Percentiles rank a stretch among this genome's conserved stretches.
Evolutionary conservation across 1,140 invertebrate species (phyloP).

Genomic region (Bombus turneri): DNA sequence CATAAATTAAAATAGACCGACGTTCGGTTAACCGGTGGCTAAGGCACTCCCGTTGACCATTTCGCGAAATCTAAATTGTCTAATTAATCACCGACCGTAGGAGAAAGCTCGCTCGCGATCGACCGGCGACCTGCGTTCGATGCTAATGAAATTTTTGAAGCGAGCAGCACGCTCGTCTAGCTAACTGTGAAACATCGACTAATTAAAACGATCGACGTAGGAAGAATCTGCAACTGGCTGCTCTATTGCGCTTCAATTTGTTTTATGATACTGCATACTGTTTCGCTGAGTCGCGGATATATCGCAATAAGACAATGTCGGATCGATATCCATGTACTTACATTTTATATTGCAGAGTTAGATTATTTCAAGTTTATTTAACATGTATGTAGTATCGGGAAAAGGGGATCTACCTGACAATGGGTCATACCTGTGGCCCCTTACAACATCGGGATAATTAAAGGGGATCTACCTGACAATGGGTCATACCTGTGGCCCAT

Average conservation of each 20-base stretch:
- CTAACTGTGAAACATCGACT: neutral
- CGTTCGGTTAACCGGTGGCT: neutral
- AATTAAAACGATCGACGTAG: neutral
- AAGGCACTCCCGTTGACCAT: neutral
- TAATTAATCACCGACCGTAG: constrained; percentile 4
- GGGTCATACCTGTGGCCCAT: too few species aligned
- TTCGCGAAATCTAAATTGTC: constrained; percentile 22
- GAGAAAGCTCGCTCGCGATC: neutral
- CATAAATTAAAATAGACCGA: constrained; percentile 23
- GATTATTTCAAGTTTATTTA: too few species aligned
- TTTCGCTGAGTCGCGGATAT: too few species aligned
- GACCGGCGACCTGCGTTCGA: neutral
- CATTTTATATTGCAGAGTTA: too few species aligned
- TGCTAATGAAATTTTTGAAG: neutral
- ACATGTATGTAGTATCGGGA: too few species aligned
- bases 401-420: too few species aligned
- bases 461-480: too few species aligned
- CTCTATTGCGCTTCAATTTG: neutral
- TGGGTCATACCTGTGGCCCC: too few species aligned
- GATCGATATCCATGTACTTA: too few species aligned
- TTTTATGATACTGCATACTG: neutral
- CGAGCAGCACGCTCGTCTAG: neutral
- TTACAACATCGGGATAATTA: too few species aligned
- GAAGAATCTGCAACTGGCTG: neutral
- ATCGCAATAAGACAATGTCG: too few species aligned